phyloP scores from a whole-genome alignment of 1,140 invertebrate species.

The Geopemphigus sp. region DNA sequence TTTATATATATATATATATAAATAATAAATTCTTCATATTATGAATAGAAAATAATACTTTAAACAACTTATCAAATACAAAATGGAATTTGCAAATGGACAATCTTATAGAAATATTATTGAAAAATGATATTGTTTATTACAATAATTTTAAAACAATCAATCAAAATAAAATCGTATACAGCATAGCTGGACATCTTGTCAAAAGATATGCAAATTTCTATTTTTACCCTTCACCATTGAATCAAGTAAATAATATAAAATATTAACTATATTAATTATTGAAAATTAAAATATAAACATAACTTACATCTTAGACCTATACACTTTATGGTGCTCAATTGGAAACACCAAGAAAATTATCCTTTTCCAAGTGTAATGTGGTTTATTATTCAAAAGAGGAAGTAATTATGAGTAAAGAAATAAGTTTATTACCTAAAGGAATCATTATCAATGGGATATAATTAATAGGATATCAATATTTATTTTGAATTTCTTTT shows the following conservation, averaged over 20 bases:
- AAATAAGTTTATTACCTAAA: neutral
- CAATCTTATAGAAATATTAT: neutral
- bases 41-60: neutral
- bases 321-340: neutral
- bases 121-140: neutral
- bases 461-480: neutral
- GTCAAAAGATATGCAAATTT: neutral
- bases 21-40: neutral
- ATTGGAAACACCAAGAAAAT: neutral
- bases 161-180: neutral
- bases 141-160: neutral
- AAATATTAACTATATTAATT: neutral
- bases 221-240: neutral
- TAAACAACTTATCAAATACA: neutral
- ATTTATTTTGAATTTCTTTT: neutral
- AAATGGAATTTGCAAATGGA: neutral
- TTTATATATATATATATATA: too few relatives aligned
- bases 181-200: neutral
- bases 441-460: neutral
- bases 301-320: neutral
- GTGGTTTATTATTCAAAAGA: neutral
- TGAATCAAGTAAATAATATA: neutral
- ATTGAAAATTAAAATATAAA: neutral
- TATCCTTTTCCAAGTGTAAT: neutral
- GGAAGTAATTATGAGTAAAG: neutral